Evolutionary conservation across 2,797 vertebrate species (phyloP).

Genomic region (Chanos chanos): DNA sequence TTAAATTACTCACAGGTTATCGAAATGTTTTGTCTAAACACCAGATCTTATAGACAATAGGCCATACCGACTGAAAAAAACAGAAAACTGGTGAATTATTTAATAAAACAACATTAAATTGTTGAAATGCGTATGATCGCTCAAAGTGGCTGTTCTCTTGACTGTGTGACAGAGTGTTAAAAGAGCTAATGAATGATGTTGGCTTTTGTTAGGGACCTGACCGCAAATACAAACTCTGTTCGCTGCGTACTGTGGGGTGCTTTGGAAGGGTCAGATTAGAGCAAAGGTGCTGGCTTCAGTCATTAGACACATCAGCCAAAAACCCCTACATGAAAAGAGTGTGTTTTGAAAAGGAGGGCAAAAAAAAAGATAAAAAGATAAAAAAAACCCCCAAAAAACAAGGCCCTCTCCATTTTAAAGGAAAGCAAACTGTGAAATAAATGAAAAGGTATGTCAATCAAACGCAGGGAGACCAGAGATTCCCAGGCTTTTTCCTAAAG

Average conservation of each 20-base stretch:
- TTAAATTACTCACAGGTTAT: too few relatives aligned
- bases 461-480: slow-evolving; percentile 69
- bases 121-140: too few relatives aligned
- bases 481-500: slow-evolving; percentile 75
- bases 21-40: too few relatives aligned
- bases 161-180: slow-evolving; percentile 65
- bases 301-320: slow-evolving; percentile 75
- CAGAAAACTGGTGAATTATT: too few relatives aligned
- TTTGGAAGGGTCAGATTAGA: slow-evolving; percentile 74
- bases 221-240: slow-evolving; percentile 61
- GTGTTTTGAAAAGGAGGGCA: slow-evolving; percentile 76
- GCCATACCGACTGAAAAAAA: too few relatives aligned
- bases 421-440: slow-evolving; percentile 85
- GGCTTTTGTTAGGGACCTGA: slow-evolving; percentile 60
- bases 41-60: too few relatives aligned
- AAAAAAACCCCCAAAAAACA: slow-evolving; percentile 73
- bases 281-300: slow-evolving; percentile 83
- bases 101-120: too few relatives aligned
- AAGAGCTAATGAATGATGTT: slow-evolving; percentile 66
- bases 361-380: slow-evolving; percentile 51
- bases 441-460: slow-evolving; percentile 87
- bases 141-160: too few relatives aligned
- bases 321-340: slow-evolving; percentile 79
- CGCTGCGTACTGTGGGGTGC: slow-evolving; percentile 62
- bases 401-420: slow-evolving; percentile 75